These are phyloP conservation scores for Bimastos eiseni DNA, from an alignment of 2,888 invertebrate species.

Conservation along the genomic window DNA sequence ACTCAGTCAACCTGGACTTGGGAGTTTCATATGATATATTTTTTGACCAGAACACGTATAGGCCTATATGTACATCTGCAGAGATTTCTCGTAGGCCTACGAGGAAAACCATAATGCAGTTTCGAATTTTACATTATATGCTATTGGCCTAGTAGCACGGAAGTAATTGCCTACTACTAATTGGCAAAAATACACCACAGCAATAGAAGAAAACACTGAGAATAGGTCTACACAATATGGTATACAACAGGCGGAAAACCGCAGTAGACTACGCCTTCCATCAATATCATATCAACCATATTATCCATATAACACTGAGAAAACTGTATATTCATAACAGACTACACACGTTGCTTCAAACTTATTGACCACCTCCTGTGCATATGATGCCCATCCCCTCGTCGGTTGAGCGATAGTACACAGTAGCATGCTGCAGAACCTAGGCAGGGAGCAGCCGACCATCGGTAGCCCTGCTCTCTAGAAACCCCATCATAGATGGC, in stretches of 20 bases:
- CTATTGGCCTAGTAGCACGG: too few species aligned
- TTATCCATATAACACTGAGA: too few species aligned
- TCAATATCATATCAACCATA: too few species aligned
- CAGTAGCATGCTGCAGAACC: not conserved
- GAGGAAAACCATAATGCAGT: too few species aligned
- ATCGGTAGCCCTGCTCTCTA: not conserved
- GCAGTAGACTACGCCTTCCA: not conserved
- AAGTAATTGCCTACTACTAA: too few species aligned
- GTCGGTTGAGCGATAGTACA: not conserved
- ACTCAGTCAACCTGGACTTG: too few species aligned
- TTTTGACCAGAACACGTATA: too few species aligned
- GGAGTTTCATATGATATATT: too few species aligned
- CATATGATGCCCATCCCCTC: not conserved
- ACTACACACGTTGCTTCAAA: not conserved
- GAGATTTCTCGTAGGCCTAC: too few species aligned
- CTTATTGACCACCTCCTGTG: not conserved
- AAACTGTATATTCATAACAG: too few species aligned
- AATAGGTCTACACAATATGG: not conserved
- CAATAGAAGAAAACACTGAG: not conserved
- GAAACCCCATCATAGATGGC: not conserved
- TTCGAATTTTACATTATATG: too few species aligned
- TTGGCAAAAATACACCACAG: not conserved
- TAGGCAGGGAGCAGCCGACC: not conserved
- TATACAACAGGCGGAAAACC: not conserved
- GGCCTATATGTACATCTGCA: too few species aligned